Evolutionary conservation across 1,140 invertebrate genomes (phyloP).

Genomic region (Hyphantria cunea): DNA sequence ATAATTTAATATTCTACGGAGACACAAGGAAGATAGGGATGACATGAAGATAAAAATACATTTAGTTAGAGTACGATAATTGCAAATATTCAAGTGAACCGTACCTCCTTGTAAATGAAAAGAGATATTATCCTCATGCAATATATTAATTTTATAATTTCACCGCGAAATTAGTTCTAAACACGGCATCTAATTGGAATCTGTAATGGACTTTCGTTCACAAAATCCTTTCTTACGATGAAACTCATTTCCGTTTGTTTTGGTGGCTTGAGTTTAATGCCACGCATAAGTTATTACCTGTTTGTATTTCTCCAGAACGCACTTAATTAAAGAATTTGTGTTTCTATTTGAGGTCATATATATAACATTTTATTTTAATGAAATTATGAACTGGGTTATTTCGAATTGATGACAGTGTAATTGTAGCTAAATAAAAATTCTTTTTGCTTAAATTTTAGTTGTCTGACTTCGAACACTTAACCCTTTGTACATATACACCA

Average conservation of each 20-base stretch:
- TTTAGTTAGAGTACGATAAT: too few relatives aligned
- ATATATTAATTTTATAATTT: conserved; percentile 56
- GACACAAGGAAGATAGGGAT: too few relatives aligned
- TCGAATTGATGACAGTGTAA: neutral
- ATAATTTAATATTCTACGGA: too few relatives aligned
- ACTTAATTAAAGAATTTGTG: neutral
- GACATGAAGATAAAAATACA: too few relatives aligned
- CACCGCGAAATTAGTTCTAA: conserved; percentile 47
- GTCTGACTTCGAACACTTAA: too few relatives aligned
- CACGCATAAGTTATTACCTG: conserved; percentile 11
- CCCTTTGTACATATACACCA: too few relatives aligned
- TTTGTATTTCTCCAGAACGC: too few relatives aligned
- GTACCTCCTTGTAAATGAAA: neutral
- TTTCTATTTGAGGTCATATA: conserved; percentile 2
- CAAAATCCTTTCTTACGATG: conserved; percentile 46
- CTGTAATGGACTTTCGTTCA: conserved; percentile 49
- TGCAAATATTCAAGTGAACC: too few relatives aligned
- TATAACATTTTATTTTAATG: neutral
- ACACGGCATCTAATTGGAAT: conserved; percentile 48
- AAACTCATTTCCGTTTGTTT: conserved; percentile 40
- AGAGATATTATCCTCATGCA: neutral
- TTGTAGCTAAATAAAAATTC: conserved; percentile 3
- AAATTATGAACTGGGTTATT: neutral
- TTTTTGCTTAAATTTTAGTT: too few relatives aligned
- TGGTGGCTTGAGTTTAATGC: conserved; percentile 11